Evolutionary conservation across 2,888 invertebrate species (phyloP).

Genomic region (Hirtodrosophila histrioides): DNA sequence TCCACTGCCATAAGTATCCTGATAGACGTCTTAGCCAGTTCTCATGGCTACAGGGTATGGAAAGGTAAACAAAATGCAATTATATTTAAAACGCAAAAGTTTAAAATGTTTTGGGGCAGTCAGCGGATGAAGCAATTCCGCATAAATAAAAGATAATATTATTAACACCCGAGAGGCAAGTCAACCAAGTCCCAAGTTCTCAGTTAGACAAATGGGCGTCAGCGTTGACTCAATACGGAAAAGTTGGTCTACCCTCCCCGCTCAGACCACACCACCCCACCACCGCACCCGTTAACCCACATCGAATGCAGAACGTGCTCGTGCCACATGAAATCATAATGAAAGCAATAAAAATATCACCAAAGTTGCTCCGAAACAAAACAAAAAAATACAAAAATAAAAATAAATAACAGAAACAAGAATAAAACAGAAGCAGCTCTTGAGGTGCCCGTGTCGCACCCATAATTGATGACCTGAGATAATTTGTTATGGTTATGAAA

Average conservation of each 20-base stretch:
- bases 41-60: background rate
- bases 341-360: slow-evolving; percentile 76
- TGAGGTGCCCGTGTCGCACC: slow-evolving; percentile 51
- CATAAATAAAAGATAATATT: slow-evolving; percentile 78
- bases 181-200: slow-evolving; percentile 35
- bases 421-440: slow-evolving; percentile 32
- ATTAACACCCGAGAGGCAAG: slow-evolving; percentile 68
- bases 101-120: slow-evolving; percentile 31
- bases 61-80: slow-evolving; percentile 68
- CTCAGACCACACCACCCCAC: background rate
- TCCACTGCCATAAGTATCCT: too few relatives aligned
- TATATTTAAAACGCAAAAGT: slow-evolving; percentile 63
- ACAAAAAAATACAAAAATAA: slow-evolving; percentile 23
- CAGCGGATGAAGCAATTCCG: slow-evolving; percentile 19
- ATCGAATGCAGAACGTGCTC: slow-evolving; percentile 61
- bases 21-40: too few relatives aligned
- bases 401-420: slow-evolving; percentile 18
- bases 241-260: slow-evolving; percentile 22
- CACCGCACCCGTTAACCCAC: slow-evolving; percentile 1
- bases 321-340: slow-evolving; percentile 75
- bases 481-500: slow-evolving; percentile 77
- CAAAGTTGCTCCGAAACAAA: slow-evolving; percentile 41
- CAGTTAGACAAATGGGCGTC: slow-evolving; percentile 74
- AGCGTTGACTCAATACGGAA: slow-evolving; percentile 57
- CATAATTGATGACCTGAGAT: slow-evolving; percentile 78